A percentile compares a stretch with the other conserved stretches of the same genome.
Evolutionary conservation across 1,140 invertebrate genomes (phyloP).

Genomic region (Saccostrea glomerata): DNA sequence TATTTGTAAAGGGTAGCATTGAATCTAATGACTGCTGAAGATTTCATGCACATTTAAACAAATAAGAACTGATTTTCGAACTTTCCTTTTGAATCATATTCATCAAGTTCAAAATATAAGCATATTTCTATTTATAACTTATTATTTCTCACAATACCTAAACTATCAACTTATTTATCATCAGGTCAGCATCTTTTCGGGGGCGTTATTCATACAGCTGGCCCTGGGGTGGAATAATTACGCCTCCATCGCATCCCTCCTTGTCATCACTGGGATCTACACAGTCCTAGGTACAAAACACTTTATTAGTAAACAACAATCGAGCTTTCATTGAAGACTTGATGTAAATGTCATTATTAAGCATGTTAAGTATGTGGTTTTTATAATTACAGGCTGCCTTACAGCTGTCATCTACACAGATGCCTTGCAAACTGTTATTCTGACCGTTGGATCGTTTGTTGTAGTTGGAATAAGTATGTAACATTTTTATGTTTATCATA

Average conservation of each 20-base stretch:
- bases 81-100: too few species aligned
- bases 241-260: conserved; percentile 79
- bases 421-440: conserved; percentile 79
- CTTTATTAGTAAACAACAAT: background rate
- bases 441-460: conserved; percentile 75
- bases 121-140: too few species aligned
- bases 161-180: conserved; percentile 19
- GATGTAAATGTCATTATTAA: background rate
- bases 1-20: too few species aligned
- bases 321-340: background rate
- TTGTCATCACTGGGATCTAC: conserved; percentile 81
- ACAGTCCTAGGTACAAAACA: conserved; percentile 74
- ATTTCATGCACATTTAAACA: too few species aligned
- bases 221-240: conserved; percentile 80
- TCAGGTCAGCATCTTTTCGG: conserved; percentile 82
- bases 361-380: conserved; percentile 48
- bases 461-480: conserved; percentile 73
- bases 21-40: too few species aligned
- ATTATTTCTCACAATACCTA: too few species aligned
- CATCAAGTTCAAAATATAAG: too few species aligned
- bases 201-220: conserved; percentile 82
- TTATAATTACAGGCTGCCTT: conserved; percentile 69
- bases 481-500: too few species aligned
- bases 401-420: conserved; percentile 81
- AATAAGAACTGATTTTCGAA: too few species aligned